Base-by-base conservation (phyloP, 2,888 invertebrate genomes). In the Teleogryllus oceanicus region DNA sequence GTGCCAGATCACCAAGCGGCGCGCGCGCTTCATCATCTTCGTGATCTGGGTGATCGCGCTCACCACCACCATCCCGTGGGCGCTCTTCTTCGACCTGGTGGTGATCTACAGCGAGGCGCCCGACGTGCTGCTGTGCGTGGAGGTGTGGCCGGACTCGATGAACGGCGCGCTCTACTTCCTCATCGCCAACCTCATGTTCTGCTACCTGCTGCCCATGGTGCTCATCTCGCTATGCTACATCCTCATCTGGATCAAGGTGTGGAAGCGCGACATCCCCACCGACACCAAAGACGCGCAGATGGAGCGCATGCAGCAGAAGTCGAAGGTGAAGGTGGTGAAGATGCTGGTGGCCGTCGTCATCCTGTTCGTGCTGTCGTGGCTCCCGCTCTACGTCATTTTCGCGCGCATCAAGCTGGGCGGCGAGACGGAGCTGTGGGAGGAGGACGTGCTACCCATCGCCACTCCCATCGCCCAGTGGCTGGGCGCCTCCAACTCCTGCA, bases 321-420 rank as follows among this genome's bases (percentile, higher is more conserved):
- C 96, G 76, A 97, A 97, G 89, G 94, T 84, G 75, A 77, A 77
- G 49, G 77, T 77, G 16, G 77, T 77, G 50, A 77, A 77, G 88
- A 97, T 97, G 97, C 89, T 97, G 81, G 93, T 96, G 0, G 95
- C 94, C 21, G 97, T 97, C 62, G 96, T 97, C 24, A 94, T 97
- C 80, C 89, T 96, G n/a, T 97, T 97, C 87, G 96, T 96, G 0
- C 89, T 96, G 3, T 96, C 96, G 62, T 97, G 97, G 97, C 89
- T 96, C 85, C 97, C 97, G 0, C 89, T 97, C 74, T 97, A 97
- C 88, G 92, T 93, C 49, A 95, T 97, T 85, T 95, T 96, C 86
- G 93, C 96, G 0, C 90, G 96, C 84, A 92, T 96, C 84, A 96
- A 96, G 86, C 89, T 96, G 24, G 94, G 94, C 77, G 93, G 93